A percentile compares a stretch with the other conserved stretches of the same genome.
These are phyloP conservation scores for Melinaea marsaeus DNA, from an alignment of 2,888 invertebrate genomes.

Conservation along the genomic window DNA sequence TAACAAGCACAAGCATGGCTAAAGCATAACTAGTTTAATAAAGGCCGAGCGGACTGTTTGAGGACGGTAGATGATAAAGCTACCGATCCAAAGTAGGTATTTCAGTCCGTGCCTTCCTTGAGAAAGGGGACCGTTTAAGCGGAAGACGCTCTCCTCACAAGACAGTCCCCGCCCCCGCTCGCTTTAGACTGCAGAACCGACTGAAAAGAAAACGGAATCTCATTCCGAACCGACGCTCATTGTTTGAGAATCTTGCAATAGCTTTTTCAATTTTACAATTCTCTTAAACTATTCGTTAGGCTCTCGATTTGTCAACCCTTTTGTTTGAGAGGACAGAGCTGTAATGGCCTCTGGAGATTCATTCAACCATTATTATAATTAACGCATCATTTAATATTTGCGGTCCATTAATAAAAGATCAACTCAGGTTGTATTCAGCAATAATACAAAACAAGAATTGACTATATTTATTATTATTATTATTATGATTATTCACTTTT, in stretches of 20 bases:
- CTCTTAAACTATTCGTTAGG: constrained; percentile 42
- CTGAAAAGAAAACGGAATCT: constrained; percentile 67
- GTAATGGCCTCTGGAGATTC: constrained; percentile 13
- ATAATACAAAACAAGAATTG: background rate
- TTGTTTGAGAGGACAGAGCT: constrained; percentile 14
- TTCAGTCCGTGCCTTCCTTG: constrained; percentile 33
- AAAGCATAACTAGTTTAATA: constrained; percentile 41
- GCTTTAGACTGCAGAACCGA: constrained; percentile 52
- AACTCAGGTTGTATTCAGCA: background rate
- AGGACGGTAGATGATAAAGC: constrained; percentile 58
- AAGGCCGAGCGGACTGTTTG: constrained; percentile 48
- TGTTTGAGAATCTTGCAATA: constrained; percentile 65
- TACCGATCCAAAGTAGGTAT: constrained; percentile 58
- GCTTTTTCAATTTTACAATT: constrained; percentile 61
- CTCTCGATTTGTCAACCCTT: constrained; percentile 34
- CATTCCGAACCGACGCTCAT: constrained; percentile 57
- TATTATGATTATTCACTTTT: no score
- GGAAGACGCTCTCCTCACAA: constrained; percentile 63
- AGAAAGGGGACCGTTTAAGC: constrained; percentile 56
- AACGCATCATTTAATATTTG: no score
- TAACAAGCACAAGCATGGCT: constrained; percentile 14
- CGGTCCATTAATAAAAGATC: background rate
- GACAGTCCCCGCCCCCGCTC: constrained; percentile 44
- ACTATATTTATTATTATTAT: no score
- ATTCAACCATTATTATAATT: constrained; percentile 9